Conservation (phyloP, 2,888 invertebrate genomes). For the Spilosoma lubricipeda region DNA sequence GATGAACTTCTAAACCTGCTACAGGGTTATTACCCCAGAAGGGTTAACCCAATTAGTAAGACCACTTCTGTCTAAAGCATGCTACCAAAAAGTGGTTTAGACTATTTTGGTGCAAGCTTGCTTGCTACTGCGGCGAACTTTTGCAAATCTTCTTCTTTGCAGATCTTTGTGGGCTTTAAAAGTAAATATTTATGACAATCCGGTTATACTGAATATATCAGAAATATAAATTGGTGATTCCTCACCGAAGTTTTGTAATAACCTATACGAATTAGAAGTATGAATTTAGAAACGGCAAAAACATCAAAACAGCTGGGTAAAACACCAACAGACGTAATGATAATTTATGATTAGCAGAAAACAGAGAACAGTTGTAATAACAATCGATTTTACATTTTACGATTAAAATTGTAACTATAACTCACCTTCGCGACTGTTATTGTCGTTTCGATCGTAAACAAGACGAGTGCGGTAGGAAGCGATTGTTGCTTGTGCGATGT, state of each 20-base stretch:
- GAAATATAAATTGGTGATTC: neutral
- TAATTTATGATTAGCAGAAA: neutral
- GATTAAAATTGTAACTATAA: conserved; percentile 4
- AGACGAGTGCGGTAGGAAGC: conserved; percentile 86
- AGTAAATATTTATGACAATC: no score
- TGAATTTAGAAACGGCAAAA: neutral
- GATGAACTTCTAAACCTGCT: neutral
- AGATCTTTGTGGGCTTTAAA: no score
- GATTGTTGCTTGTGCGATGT: conserved; percentile 94
- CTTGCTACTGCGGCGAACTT: no score
- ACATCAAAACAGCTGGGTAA: neutral
- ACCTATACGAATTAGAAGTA: neutral
- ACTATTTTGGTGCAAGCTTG: no score
- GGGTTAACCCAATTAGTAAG: neutral
- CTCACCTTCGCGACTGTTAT: conserved; percentile 68
- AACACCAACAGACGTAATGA: neutral
- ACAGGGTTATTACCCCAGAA: neutral
- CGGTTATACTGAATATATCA: no score
- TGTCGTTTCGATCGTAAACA: conserved; percentile 65
- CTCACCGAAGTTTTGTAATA: neutral
- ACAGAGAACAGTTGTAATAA: neutral
- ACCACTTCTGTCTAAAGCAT: neutral
- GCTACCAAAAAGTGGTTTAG: neutral
- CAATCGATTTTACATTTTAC: conserved; percentile 1
- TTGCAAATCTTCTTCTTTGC: no score